Evolutionary conservation across 2,113 vertebrate species (phyloP).

Genomic region (Rhodinocichla rosea): DNA sequence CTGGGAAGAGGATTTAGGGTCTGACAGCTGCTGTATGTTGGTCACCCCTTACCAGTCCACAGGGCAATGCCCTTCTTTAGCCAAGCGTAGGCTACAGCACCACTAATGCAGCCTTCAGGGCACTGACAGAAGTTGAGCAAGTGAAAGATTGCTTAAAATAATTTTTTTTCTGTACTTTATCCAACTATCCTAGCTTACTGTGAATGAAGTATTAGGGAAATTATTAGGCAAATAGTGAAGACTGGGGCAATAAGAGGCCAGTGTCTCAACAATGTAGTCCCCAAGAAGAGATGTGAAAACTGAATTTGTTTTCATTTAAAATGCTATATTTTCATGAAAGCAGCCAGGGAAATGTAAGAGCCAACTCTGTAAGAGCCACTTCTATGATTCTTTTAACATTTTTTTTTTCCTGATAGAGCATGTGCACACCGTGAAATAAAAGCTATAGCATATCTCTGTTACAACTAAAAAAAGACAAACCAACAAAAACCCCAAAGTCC

Average conservation of each 20-base stretch:
- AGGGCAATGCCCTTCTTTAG: not conserved
- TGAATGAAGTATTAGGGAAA: not conserved
- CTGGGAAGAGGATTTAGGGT: not conserved
- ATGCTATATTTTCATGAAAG: not conserved
- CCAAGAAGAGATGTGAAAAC: not conserved
- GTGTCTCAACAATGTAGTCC: not conserved
- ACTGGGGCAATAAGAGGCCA: not conserved
- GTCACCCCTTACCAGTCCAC: not conserved
- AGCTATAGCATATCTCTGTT: not conserved
- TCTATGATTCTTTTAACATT: not conserved
- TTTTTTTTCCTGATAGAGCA: not conserved
- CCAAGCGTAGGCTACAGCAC: not conserved
- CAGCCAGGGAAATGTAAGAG: not conserved
- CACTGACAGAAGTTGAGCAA: not conserved
- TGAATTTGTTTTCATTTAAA: not conserved
- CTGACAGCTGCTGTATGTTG: not conserved
- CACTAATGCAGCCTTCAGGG: not conserved
- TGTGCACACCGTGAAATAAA: not conserved
- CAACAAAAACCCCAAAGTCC: not conserved
- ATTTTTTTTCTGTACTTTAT: not conserved
- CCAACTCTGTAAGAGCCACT: not conserved
- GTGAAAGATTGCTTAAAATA: not conserved
- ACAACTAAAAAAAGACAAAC: not conserved
- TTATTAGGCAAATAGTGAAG: not conserved
- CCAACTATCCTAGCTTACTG: not conserved